These are phyloP conservation scores for Pygmarrhopalites habei DNA, from an alignment of 1,140 invertebrate species.

Conservation along the genomic window DNA sequence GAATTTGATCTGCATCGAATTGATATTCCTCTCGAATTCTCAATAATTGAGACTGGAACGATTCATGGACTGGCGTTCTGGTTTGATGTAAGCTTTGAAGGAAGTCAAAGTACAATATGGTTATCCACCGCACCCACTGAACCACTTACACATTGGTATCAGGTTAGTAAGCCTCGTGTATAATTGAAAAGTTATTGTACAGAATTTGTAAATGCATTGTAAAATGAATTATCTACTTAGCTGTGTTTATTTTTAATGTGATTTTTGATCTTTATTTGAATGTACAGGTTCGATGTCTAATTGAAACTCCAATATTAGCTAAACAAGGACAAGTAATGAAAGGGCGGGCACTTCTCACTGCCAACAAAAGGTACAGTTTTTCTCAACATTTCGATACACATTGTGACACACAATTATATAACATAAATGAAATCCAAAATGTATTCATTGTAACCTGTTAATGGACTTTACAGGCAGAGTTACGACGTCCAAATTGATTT, in stretches of 20 bases:
- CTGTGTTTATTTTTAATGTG: too few relatives aligned
- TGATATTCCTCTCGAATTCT: conserved; percentile 90
- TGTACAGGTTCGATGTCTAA: conserved; percentile 71
- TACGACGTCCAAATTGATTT: conserved; percentile 98
- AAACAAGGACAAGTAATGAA: conserved; percentile 87
- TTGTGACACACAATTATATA: too few relatives aligned
- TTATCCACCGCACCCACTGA: conserved; percentile 97
- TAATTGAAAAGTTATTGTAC: too few relatives aligned
- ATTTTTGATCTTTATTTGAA: background rate
- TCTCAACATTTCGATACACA: too few relatives aligned
- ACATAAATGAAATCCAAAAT: too few relatives aligned
- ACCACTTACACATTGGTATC: conserved; percentile 99
- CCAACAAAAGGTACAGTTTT: conserved; percentile 91
- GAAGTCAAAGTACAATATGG: conserved; percentile 85
- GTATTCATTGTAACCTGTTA: too few relatives aligned
- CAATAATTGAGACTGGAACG: conserved; percentile 83
- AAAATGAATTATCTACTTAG: too few relatives aligned
- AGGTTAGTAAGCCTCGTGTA: conserved; percentile 47
- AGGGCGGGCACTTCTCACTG: conserved; percentile 77
- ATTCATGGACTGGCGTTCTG: conserved; percentile 98
- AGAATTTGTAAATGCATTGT: too few relatives aligned
- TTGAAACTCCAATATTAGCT: conserved; percentile 88
- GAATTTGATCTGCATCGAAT: conserved; percentile 94
- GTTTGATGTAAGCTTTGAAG: conserved; percentile 99
- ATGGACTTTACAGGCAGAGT: conserved; percentile 73